Conservation (phyloP, 2,888 invertebrate species). For the Drosophila fungiperda region DNA sequence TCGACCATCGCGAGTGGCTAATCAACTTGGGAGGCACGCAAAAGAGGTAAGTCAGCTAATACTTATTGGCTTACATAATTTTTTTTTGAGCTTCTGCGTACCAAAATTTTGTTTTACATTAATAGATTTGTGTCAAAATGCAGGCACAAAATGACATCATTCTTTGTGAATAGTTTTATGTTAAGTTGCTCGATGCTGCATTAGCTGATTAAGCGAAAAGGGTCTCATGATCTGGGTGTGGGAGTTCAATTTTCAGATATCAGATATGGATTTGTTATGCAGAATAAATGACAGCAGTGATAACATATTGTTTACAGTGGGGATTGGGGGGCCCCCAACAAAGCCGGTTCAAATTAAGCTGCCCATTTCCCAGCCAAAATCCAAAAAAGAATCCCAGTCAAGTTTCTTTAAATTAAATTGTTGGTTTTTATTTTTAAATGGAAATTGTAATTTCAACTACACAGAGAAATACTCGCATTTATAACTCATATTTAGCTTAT, state of each 20-base stretch:
- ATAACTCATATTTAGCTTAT: slow-evolving; percentile 26
- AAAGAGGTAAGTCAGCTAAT: slow-evolving; percentile 37
- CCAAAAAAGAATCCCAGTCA: neutral
- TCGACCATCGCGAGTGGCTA: slow-evolving; percentile 38
- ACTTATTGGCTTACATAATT: slow-evolving; percentile 63
- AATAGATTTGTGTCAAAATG: slow-evolving; percentile 39
- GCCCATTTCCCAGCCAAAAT: neutral
- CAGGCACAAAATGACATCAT: slow-evolving; percentile 63
- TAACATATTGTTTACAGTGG: neutral
- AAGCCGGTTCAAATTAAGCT: neutral
- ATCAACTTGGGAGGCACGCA: slow-evolving; percentile 17
- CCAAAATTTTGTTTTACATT: slow-evolving; percentile 47
- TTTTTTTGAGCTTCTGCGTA: slow-evolving; percentile 35
- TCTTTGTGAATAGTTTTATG: slow-evolving; percentile 30
- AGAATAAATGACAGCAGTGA: neutral
- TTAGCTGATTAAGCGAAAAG: neutral
- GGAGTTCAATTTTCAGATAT: neutral
- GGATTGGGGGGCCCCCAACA: neutral
- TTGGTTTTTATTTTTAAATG: slow-evolving; percentile 53
- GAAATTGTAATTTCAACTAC: slow-evolving; percentile 51
- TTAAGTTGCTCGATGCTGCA: slow-evolving; percentile 8
- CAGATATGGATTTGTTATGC: neutral
- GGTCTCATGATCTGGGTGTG: neutral
- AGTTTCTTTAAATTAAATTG: slow-evolving; percentile 40
- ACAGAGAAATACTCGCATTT: slow-evolving; percentile 56